phyloP scores from a whole-genome alignment of 2,797 vertebrate genomes.

The Meriones psammophilus region DNA sequence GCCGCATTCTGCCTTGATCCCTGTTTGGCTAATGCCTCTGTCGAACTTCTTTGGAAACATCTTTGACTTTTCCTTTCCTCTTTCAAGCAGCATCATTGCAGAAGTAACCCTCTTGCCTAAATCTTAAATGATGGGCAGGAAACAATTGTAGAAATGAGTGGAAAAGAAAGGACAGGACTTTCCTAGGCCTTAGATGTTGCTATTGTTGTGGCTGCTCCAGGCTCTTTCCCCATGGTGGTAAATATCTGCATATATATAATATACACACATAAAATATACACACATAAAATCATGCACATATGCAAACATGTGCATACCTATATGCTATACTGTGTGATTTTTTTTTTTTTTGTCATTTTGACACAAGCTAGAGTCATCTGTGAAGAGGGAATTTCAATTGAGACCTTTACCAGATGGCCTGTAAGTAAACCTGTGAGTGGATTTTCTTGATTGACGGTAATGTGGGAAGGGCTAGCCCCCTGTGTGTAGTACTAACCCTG shows the following conservation, averaged over 20 bases:
- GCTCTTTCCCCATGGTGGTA: no score
- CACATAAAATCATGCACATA: no score
- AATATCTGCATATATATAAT: neutral
- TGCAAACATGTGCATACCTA: neutral
- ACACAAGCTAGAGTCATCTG: neutral
- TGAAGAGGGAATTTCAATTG: neutral
- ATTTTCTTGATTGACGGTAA: neutral
- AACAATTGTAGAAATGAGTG: neutral
- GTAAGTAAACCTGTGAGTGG: neutral
- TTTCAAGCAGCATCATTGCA: neutral
- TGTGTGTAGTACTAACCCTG: neutral
- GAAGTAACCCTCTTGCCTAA: neutral
- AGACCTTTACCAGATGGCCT: neutral
- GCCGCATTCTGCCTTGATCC: neutral
- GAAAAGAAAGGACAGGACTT: neutral
- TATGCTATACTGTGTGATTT: neutral
- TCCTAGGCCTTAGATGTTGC: neutral
- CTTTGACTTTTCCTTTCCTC: neutral
- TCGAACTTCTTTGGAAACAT: neutral
- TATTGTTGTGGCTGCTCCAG: neutral
- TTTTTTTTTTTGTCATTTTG: neutral
- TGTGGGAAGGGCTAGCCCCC: neutral
- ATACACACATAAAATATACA: neutral
- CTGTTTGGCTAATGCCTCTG: neutral
- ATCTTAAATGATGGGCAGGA: neutral